Evolutionary conservation across 2,888 invertebrate genomes (phyloP).

Genomic region (Boloria euphrosyne): DNA sequence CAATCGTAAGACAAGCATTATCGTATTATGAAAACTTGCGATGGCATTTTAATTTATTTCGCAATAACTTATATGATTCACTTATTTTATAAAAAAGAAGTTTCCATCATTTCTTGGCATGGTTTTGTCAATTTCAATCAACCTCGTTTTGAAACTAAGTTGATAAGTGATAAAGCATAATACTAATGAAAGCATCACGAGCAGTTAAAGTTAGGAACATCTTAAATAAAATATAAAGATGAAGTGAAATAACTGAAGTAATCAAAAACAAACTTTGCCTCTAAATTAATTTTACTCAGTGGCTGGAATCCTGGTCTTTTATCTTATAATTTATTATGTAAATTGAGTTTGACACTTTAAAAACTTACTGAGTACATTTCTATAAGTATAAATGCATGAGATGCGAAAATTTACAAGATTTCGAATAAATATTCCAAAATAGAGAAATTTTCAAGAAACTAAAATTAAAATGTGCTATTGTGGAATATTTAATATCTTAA

Average conservation of each 20-base stretch:
- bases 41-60: no score
- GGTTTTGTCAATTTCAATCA: no score
- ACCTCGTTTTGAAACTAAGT: neutral
- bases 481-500: no score
- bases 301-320: conserved; percentile 12
- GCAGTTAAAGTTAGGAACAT: conserved; percentile 19
- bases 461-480: no score
- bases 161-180: neutral
- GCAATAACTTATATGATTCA: no score
- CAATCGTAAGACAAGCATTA: no score
- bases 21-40: no score
- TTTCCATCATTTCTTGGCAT: neutral
- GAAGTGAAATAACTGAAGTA: conserved; percentile 30
- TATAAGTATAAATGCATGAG: neutral
- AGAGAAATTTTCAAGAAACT: conserved; percentile 4
- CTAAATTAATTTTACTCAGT: conserved; percentile 36
- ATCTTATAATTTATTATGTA: conserved; percentile 13
- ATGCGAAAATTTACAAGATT: neutral
- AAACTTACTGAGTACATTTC: conserved; percentile 1
- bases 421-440: no score
- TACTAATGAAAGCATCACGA: conserved; percentile 20
- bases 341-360: conserved; percentile 6
- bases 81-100: neutral
- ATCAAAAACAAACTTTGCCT: conserved; percentile 38
- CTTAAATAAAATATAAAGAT: conserved; percentile 28